Evolutionary conservation across 2,797 vertebrate species (phyloP).

Genomic region (Lagodon rhomboides): DNA sequence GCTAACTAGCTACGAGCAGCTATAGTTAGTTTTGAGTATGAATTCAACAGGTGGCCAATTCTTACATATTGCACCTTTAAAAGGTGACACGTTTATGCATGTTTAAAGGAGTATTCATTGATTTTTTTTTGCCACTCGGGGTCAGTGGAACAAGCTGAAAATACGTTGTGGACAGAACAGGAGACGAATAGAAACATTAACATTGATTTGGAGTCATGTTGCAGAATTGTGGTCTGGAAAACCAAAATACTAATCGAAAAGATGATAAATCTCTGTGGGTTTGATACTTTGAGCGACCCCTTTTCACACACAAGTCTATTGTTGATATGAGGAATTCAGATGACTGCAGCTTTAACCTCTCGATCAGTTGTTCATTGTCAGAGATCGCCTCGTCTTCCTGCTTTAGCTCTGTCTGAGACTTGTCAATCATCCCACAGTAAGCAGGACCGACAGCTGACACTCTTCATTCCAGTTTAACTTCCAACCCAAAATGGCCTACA

Average conservation of each 20-base stretch:
- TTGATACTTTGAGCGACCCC: neutral
- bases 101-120: neutral
- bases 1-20: no score
- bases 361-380: neutral
- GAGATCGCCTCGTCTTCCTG: slow-evolving; percentile 5
- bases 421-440: slow-evolving; percentile 44
- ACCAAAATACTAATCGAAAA: neutral
- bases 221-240: neutral
- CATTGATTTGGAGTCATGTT: neutral
- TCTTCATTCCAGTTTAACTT: slow-evolving; percentile 24
- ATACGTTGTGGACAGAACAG: neutral
- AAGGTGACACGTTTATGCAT: neutral
- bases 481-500: slow-evolving; percentile 5
- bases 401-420: neutral
- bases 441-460: slow-evolving; percentile 51
- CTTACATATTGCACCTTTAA: no score
- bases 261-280: neutral
- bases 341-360: neutral
- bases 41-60: no score
- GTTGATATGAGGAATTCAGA: neutral
- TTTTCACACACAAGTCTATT: neutral
- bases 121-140: neutral
- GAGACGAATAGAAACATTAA: neutral
- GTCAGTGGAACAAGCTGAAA: neutral
- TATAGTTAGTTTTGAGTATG: no score